These are phyloP conservation scores for Drosophila yooni DNA, from an alignment of 2,888 invertebrate genomes.

Conservation along the genomic window DNA sequence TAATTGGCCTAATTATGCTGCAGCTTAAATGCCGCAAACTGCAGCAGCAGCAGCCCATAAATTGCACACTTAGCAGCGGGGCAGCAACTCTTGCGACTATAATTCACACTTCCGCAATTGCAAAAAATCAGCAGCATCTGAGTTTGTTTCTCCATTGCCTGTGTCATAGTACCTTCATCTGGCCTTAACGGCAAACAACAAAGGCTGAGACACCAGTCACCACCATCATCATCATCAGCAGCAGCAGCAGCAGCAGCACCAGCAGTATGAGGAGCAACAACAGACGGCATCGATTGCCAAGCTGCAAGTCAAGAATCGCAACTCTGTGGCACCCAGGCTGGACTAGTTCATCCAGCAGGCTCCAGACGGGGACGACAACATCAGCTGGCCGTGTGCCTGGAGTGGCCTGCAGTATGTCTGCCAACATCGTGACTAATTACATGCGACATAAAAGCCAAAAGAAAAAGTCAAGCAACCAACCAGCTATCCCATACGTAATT, in stretches of 20 bases:
- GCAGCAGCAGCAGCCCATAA: constrained; percentile 43
- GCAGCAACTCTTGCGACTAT: constrained; percentile 38
- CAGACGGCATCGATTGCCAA: constrained; percentile 52
- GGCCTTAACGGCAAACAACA: constrained; percentile 72
- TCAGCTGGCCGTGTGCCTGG: constrained; percentile 38
- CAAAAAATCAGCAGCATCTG: constrained; percentile 5
- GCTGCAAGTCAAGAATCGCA: constrained; percentile 35
- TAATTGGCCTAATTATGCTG: constrained; percentile 76
- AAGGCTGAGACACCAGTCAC: constrained; percentile 42
- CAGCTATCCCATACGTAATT: constrained; percentile 68
- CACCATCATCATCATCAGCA: neutral
- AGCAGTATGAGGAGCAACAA: neutral
- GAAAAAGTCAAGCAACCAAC: constrained; percentile 45
- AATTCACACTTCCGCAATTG: constrained; percentile 75
- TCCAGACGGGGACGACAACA: constrained; percentile 32
- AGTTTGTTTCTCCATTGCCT: constrained; percentile 48
- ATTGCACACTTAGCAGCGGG: constrained; percentile 39
- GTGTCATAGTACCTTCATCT: constrained; percentile 29
- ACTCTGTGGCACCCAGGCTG: constrained; percentile 25
- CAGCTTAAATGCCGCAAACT: constrained; percentile 43
- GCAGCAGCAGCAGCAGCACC: neutral
- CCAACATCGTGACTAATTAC: constrained; percentile 80
- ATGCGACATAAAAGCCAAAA: constrained; percentile 73
- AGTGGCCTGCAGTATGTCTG: constrained; percentile 74
- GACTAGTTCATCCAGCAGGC: constrained; percentile 4